Conservation (phyloP, 2,113 vertebrate species). For the Empidonax traillii region DNA sequence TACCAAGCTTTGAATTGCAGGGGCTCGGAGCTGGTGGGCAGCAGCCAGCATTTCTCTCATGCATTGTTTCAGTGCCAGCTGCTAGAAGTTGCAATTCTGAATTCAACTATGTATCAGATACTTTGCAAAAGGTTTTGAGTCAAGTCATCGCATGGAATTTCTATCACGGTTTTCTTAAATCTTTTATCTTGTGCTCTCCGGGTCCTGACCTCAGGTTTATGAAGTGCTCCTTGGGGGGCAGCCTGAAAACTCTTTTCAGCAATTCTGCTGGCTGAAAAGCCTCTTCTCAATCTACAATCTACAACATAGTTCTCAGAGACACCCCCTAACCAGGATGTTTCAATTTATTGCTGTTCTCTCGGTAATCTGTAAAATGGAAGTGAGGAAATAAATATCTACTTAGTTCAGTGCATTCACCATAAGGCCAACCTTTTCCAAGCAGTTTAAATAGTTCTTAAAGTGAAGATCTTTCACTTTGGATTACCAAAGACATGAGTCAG, state of each 20-base stretch:
- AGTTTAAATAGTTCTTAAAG: neutral
- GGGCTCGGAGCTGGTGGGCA: neutral
- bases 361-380: neutral
- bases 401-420: neutral
- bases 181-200: neutral
- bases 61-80: neutral
- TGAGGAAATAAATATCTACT: neutral
- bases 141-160: neutral
- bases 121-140: neutral
- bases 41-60: neutral
- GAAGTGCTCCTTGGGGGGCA: neutral
- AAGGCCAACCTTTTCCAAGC: neutral
- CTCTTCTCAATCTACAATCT: neutral
- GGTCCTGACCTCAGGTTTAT: neutral
- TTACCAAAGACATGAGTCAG: neutral
- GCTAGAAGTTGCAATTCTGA: neutral
- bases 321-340: neutral
- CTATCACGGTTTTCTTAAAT: neutral
- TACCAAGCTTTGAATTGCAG: neutral
- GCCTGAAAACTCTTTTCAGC: neutral
- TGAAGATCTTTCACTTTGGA: neutral
- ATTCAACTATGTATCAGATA: neutral
- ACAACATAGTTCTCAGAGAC: neutral
- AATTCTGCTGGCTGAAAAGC: neutral
- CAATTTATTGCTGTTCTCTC: neutral